These are phyloP conservation scores for Austrofundulus limnaeus DNA, from an alignment of 2,113 vertebrate genomes.

Conservation along the genomic window DNA sequence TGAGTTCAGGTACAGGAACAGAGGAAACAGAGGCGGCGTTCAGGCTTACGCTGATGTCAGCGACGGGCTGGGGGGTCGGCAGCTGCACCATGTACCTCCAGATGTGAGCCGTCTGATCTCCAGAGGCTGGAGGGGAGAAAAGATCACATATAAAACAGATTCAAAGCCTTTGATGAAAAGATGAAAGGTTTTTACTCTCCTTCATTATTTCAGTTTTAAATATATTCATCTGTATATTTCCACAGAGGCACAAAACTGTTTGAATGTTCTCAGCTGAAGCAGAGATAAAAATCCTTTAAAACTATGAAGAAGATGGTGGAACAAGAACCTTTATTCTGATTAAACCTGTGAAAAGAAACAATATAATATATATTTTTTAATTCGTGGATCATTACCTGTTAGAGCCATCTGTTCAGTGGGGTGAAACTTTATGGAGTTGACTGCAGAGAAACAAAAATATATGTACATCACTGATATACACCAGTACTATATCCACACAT, in stretches of 20 bases:
- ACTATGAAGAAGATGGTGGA: too few species aligned
- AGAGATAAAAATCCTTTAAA: too few species aligned
- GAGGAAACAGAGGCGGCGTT: not conserved
- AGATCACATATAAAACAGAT: too few species aligned
- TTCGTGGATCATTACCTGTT: slow-evolving; percentile 79
- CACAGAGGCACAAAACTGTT: too few species aligned
- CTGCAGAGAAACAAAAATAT: slow-evolving; percentile 69
- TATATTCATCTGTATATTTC: too few species aligned
- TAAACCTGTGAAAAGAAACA: too few species aligned
- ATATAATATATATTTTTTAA: not conserved
- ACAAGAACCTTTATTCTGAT: too few species aligned
- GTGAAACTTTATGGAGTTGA: slow-evolving; percentile 99
- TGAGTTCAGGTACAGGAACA: not conserved
- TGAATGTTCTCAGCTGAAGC: too few species aligned
- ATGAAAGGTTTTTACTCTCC: not conserved
- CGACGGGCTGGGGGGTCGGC: slow-evolving; percentile 87
- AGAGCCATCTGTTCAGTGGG: slow-evolving; percentile 95
- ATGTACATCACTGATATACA: not conserved
- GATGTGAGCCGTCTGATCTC: slow-evolving; percentile 97
- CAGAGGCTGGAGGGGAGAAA: slow-evolving; percentile 83
- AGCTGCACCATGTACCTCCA: slow-evolving; percentile 96
- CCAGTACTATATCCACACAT: too few species aligned
- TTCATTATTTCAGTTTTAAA: too few species aligned
- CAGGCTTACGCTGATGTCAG: slow-evolving; percentile 88
- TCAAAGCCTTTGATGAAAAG: not conserved